Percentiles rank a stretch among this genome's conserved stretches.
Conservation (phyloP, 1,140 invertebrate genomes). For the Dermatophagoides farinae region DNA sequence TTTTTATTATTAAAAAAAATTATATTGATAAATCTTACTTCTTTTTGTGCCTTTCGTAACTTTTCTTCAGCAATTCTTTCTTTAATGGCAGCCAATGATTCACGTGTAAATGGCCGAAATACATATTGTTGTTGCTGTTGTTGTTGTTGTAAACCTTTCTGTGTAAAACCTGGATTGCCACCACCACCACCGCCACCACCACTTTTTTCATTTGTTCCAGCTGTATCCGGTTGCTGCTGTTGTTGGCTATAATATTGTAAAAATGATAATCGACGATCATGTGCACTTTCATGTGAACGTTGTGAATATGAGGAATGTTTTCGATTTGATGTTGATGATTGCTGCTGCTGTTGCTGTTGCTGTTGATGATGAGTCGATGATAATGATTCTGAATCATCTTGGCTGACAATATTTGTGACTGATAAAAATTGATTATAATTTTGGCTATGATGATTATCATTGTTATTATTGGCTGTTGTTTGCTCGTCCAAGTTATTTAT, state of each 20-base stretch:
- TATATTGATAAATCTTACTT: constrained; percentile 9
- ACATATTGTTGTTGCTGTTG: constrained; percentile 21
- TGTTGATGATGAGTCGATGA: too few species aligned
- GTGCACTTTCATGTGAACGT: neutral
- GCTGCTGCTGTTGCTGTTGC: too few species aligned
- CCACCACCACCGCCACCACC: neutral
- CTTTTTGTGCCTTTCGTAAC: constrained; percentile 47
- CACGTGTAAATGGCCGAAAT: constrained; percentile 90
- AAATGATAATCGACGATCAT: neutral
- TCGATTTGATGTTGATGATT: too few species aligned
- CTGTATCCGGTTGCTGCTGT: neutral
- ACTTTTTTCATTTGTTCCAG: neutral
- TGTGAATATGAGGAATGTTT: neutral
- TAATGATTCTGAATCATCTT: too few species aligned
- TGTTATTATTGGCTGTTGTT: too few species aligned
- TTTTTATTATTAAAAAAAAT: constrained; percentile 1
- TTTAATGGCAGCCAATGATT: constrained; percentile 81
- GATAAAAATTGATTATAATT: too few species aligned
- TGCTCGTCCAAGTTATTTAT: too few species aligned
- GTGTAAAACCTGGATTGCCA: neutral
- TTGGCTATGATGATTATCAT: too few species aligned
- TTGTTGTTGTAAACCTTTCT: constrained; percentile 16
- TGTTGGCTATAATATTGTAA: neutral
- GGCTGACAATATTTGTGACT: too few species aligned
- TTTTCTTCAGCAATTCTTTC: constrained; percentile 75